Conservation (phyloP, 2,113 vertebrate genomes). For the Peromyscus californicus region DNA sequence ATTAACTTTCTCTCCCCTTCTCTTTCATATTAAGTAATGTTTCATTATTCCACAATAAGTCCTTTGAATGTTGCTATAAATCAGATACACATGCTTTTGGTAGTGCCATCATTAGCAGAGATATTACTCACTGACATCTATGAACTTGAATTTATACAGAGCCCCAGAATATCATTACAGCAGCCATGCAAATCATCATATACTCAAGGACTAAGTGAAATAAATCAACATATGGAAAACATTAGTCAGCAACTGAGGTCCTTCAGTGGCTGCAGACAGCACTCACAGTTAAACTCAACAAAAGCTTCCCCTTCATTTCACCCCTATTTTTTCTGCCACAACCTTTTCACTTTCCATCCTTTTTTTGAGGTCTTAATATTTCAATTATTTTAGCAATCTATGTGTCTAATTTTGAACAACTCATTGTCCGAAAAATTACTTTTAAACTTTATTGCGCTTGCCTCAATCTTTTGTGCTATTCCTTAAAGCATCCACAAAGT, state of each 20-base stretch:
- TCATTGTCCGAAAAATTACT: background rate
- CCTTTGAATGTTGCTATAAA: conserved; percentile 69
- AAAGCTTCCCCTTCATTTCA: background rate
- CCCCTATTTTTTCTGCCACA: background rate
- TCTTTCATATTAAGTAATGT: conserved; percentile 59
- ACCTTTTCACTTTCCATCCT: background rate
- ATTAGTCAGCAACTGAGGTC: conserved; percentile 67
- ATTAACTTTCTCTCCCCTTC: conserved; percentile 63
- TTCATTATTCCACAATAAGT: conserved; percentile 70
- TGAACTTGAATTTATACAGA: conserved; percentile 71
- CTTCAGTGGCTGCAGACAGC: background rate
- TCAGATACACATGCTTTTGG: conserved; percentile 74
- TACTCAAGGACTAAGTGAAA: conserved; percentile 24
- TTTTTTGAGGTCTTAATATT: background rate
- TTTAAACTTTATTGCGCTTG: background rate
- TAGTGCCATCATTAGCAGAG: conserved; percentile 67
- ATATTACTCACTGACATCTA: conserved; percentile 72
- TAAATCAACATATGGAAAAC: conserved; percentile 66
- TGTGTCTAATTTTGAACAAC: background rate
- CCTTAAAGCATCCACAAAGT: background rate
- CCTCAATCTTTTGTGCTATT: background rate
- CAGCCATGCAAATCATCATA: conserved; percentile 57
- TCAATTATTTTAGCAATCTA: background rate
- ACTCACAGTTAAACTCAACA: background rate
- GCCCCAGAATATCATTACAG: conserved; percentile 54